Base-by-base conservation (phyloP, 35 echinoderm and acorn worm species). In the Amphiura filiformis region DNA sequence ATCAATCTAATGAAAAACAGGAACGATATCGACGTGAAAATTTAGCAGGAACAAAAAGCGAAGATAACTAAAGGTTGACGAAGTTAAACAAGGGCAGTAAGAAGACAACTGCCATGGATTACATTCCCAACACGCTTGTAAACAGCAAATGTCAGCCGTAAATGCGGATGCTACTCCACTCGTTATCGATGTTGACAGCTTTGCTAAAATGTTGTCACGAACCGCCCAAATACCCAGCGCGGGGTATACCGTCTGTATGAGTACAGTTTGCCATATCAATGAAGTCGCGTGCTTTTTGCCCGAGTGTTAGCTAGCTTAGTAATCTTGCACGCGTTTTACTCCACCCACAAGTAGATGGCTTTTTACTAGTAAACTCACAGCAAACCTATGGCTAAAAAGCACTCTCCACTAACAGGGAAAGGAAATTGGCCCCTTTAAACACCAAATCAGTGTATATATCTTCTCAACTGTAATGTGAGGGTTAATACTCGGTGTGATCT, bases 201-300 rank as follows among this genome's bases (percentile, higher is more conserved):
- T 23, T 70, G 61, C 61, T 70, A 70, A 70, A 70, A 70, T 70
- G 61, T 70, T 70, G 61, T 70, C 61, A 70, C 61, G 61, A 70
- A 70, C 61, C 61, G 61, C 61, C 61, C 61, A 70, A 70, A 70
- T 70, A 70, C 61, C 61, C 61, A 70, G 28, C 9, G 61, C 61
- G 61, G 61, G 61, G 41, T 9, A 47, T 70, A 30, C 11, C 61
- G 61, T 70, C 61, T 70, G 61, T 30, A 13, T 70, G 61, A 70
- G 61, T 70, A 18, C 17, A 70, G 61, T 70, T 70, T 70, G 61
- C 61, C 61, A 70, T 70, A 70, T 70, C 61, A 70, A 70, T 30
- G 61, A 70, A 70, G 61, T 70, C 61, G 61, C 61, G 61, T 23
- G 61, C 61, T 70, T 70, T n/a, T 70, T 70, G 61, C 61, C 61